Evolutionary conservation across 2,888 invertebrate genomes (phyloP).

Genomic region (Dicyrtoma fusca): DNA sequence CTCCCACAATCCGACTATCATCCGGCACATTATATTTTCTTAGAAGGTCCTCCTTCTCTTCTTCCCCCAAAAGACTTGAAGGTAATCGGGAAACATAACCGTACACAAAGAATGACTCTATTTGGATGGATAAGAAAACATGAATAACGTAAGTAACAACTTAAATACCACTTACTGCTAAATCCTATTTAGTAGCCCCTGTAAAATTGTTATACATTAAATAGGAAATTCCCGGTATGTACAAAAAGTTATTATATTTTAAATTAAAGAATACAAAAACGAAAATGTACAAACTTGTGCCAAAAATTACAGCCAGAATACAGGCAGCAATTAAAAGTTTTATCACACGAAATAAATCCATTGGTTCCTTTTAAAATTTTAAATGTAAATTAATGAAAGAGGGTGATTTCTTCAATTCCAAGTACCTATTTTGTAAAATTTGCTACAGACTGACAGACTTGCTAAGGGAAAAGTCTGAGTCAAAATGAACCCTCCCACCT

Average conservation of each 20-base stretch:
- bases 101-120: constrained; percentile 26
- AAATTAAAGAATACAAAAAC: no score
- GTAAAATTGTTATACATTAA: no score
- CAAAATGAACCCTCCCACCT: neutral
- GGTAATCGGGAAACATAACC: constrained; percentile 10
- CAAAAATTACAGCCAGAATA: constrained; percentile 28
- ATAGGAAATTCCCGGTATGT: no score
- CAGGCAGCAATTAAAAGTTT: constrained; percentile 24
- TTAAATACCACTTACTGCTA: no score
- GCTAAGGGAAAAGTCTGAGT: neutral
- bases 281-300: constrained; percentile 21
- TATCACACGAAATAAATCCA: constrained; percentile 30
- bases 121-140: neutral
- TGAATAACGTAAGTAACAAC: no score
- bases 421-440: no score
- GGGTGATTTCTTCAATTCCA: no score
- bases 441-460: no score
- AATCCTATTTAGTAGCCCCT: no score
- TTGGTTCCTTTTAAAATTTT: neutral
- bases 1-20: constrained; percentile 52
- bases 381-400: no score
- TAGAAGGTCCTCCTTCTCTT: neutral
- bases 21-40: constrained; percentile 23
- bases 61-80: neutral
- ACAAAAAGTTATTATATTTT: no score